These are phyloP conservation scores for Cladorhizidae sp. DNA, from an alignment of 37 sponge, comb jelly and placozoan species.

Conservation along the genomic window DNA sequence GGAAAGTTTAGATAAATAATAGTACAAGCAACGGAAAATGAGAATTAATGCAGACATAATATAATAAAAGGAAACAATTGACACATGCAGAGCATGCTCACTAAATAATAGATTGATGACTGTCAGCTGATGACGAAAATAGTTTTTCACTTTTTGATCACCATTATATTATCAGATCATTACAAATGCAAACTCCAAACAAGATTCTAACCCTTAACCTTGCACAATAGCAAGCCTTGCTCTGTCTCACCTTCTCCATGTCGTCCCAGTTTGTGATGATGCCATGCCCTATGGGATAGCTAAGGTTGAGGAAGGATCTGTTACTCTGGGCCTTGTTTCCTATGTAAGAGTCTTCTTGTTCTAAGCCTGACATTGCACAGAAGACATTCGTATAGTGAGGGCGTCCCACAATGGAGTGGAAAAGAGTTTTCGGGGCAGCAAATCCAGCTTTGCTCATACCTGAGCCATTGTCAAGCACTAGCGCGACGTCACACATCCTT, in stretches of 20 bases:
- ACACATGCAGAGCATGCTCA: no score
- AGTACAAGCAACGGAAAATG: no score
- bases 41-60: no score
- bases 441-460: slow-evolving; percentile 99
- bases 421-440: slow-evolving; percentile 98
- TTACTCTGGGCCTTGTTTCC: slow-evolving; percentile 99
- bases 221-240: not conserved
- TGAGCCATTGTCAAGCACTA: slow-evolving; percentile 99
- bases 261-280: slow-evolving; percentile 99
- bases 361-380: slow-evolving; percentile 99
- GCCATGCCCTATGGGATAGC: slow-evolving; percentile 99
- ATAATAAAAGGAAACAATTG: no score
- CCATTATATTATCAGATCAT: no score
- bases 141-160: no score
- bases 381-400: slow-evolving; percentile 98
- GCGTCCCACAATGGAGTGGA: slow-evolving; percentile 99
- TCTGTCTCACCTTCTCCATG: slow-evolving; percentile 95
- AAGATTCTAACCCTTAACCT: not conserved
- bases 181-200: not conserved
- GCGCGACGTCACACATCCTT: slow-evolving; percentile 61
- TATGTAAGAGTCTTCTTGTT: slow-evolving; percentile 99
- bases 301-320: slow-evolving; percentile 98
- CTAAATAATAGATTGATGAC: no score
- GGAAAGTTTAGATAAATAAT: no score
- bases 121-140: no score